A percentile compares a stretch with the other conserved stretches of the same genome.
Conservation (phyloP, 37 sponge, comb jelly and placozoan genomes). For the Cladorhizidae sp. region DNA sequence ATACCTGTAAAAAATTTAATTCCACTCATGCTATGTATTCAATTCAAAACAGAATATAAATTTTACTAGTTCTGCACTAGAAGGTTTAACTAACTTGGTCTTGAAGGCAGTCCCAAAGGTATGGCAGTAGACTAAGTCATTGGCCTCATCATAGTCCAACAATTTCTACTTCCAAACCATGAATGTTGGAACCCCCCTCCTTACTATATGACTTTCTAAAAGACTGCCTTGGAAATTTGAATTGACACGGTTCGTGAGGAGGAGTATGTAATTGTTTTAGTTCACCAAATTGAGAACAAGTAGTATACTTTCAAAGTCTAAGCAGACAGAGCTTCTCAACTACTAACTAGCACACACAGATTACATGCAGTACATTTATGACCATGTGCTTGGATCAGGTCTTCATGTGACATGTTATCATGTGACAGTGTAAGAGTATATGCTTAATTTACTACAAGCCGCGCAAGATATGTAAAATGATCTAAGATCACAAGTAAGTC, state of each 20-base stretch:
- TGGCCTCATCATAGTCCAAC: slow-evolving; percentile 49
- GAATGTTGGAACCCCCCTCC: slow-evolving; percentile 41
- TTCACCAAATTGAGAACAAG: no score
- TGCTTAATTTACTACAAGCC: no score
- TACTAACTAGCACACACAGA: no score
- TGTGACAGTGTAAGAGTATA: no score
- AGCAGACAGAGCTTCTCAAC: no score
- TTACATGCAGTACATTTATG: no score
- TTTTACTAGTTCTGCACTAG: slow-evolving; percentile 7
- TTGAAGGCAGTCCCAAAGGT: slow-evolving; percentile 46
- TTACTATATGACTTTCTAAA: slow-evolving; percentile 30
- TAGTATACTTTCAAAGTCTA: no score
- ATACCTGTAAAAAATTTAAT: not conserved
- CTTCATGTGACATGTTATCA: no score
- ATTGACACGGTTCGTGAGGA: slow-evolving; percentile 18
- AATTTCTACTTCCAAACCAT: slow-evolving; percentile 51
- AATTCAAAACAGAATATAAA: not conserved
- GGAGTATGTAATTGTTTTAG: no score
- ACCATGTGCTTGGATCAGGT: no score
- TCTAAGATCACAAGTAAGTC: no score
- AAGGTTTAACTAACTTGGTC: slow-evolving; percentile 21
- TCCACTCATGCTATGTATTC: not conserved
- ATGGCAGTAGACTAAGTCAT: slow-evolving; percentile 44
- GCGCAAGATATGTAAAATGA: no score
- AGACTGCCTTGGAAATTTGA: slow-evolving; percentile 39